A percentile compares a stretch with the other conserved stretches of the same genome.
Evolutionary conservation across 2,113 vertebrate genomes (phyloP).

Genomic region (Anser brachyrhynchus): DNA sequence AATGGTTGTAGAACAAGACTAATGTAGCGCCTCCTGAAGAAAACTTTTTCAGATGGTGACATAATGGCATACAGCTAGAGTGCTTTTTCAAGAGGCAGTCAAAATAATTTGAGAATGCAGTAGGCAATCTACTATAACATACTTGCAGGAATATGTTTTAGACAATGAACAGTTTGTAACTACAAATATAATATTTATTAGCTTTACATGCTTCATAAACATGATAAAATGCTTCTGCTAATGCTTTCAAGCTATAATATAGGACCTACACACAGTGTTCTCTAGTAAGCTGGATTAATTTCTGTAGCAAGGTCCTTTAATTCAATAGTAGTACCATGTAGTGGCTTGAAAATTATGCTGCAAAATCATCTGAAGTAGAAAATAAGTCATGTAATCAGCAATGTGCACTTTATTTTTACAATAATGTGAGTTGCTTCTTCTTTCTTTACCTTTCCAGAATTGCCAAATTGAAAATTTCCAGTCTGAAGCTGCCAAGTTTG

Average conservation of each 20-base stretch:
- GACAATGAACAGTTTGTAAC: background rate
- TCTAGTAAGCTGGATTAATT: background rate
- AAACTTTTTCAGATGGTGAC: background rate
- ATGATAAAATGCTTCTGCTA: constrained; percentile 6
- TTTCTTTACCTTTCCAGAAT: background rate
- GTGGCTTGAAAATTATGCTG: background rate
- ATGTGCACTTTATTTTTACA: background rate
- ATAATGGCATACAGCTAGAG: background rate
- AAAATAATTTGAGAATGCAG: background rate
- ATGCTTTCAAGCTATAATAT: background rate
- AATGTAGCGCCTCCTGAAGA: background rate
- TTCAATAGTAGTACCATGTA: background rate
- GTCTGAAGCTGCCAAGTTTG: background rate
- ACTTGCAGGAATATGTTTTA: background rate
- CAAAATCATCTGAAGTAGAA: background rate
- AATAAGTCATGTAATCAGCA: background rate
- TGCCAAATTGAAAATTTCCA: background rate
- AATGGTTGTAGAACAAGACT: background rate
- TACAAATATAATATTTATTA: constrained; percentile 34
- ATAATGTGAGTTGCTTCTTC: background rate
- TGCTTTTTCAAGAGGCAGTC: background rate
- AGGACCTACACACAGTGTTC: background rate
- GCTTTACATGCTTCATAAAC: background rate
- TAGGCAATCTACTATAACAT: background rate
- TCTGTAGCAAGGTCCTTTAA: background rate